Percentiles rank a stretch among this genome's conserved stretches.
phyloP scores from a whole-genome alignment of 2,797 vertebrate genomes.

The Neoniphon sammara region DNA sequence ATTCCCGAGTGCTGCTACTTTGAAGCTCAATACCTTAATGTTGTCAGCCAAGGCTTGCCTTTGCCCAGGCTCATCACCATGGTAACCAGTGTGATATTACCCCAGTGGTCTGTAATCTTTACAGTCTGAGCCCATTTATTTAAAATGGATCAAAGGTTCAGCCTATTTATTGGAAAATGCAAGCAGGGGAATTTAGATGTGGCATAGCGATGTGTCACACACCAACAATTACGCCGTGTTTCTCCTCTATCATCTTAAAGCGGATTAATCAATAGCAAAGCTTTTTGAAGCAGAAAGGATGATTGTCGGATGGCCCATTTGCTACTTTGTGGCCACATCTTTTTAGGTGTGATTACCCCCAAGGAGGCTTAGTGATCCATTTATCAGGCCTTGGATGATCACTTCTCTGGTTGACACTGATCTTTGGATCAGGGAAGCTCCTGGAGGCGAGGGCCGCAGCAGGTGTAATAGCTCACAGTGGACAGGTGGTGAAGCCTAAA shows the following conservation, averaged over 20 bases:
- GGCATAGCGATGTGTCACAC: slow-evolving; percentile 27
- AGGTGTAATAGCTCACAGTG: slow-evolving; percentile 67
- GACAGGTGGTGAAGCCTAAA: slow-evolving; percentile 61
- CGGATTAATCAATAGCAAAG: slow-evolving; percentile 63
- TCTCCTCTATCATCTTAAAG: slow-evolving; percentile 56
- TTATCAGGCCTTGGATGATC: slow-evolving; percentile 76
- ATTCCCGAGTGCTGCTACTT: slow-evolving; percentile 35
- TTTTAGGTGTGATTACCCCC: slow-evolving; percentile 67
- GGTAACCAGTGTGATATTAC: slow-evolving; percentile 40
- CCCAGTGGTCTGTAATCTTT: slow-evolving; percentile 14
- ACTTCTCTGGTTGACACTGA: slow-evolving; percentile 67
- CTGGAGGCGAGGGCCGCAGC: slow-evolving; percentile 62
- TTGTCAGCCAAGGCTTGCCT: slow-evolving; percentile 43
- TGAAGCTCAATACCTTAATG: slow-evolving; percentile 47
- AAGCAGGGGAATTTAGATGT: slow-evolving; percentile 28
- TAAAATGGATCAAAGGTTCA: slow-evolving; percentile 30
- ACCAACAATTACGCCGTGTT: slow-evolving; percentile 36
- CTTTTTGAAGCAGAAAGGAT: slow-evolving; percentile 68
- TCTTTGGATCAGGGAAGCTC: slow-evolving; percentile 49
- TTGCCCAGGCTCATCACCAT: slow-evolving; percentile 42
- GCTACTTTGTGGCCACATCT: slow-evolving; percentile 55
- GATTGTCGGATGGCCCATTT: slow-evolving; percentile 67
- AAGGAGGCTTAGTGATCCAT: slow-evolving; percentile 63
- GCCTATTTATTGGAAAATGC: slow-evolving; percentile 25
- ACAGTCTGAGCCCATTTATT: slow-evolving; percentile 10